A percentile compares a stretch with the other conserved stretches of the same genome.
These are phyloP conservation scores for Xestia sexstrigata DNA, from an alignment of 2,888 invertebrate genomes.

Conservation along the genomic window DNA sequence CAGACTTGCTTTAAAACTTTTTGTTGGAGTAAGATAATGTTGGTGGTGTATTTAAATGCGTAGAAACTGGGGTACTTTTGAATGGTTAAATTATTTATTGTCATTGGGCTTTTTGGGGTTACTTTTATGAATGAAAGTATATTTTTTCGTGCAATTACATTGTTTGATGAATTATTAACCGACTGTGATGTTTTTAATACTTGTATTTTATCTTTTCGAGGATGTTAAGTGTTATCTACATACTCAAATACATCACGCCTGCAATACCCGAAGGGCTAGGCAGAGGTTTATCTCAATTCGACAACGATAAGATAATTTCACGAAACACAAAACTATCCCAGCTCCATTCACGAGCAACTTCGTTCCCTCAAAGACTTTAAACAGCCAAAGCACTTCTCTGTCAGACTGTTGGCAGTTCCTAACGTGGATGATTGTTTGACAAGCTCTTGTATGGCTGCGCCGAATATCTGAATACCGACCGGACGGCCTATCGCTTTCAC, in stretches of 20 bases:
- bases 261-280: not conserved
- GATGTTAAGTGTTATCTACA: not conserved
- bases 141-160: not conserved
- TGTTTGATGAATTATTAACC: not conserved
- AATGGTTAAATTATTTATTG: slow-evolving; percentile 13
- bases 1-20: slow-evolving; percentile 18
- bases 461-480: not conserved
- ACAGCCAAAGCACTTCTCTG: not conserved
- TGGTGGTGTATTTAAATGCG: slow-evolving; percentile 3
- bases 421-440: slow-evolving; percentile 4
- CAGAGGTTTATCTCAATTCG: not conserved
- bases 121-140: slow-evolving; percentile 3
- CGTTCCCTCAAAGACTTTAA: not conserved
- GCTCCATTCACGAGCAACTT: not conserved
- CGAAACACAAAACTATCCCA: not conserved
- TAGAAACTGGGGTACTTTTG: slow-evolving; percentile 3
- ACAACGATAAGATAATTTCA: not conserved
- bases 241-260: not conserved
- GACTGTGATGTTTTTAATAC: not conserved
- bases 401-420: not conserved
- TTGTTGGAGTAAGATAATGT: slow-evolving; percentile 8
- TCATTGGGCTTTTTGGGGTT: not conserved
- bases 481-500: not conserved
- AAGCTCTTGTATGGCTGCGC: slow-evolving; percentile 10
- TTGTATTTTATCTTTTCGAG: not conserved